A percentile compares a stretch with the other conserved stretches of the same genome.
Conservation (phyloP, 2,888 invertebrate genomes). For the Pyrrhosoma nymphula region DNA sequence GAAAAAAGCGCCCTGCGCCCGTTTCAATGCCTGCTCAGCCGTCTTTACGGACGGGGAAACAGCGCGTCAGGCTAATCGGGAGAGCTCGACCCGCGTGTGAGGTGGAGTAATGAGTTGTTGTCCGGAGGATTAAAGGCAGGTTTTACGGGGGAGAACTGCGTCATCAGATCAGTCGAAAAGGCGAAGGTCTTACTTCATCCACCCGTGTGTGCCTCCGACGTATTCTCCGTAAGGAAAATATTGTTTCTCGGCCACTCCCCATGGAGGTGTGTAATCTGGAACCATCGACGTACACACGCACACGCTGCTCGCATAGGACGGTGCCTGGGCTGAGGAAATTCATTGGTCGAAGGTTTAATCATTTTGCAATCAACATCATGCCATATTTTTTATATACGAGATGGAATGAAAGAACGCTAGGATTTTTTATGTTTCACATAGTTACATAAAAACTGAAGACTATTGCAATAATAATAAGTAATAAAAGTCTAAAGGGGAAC, state of each 20-base stretch:
- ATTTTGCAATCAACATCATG: too few species aligned
- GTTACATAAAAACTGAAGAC: too few species aligned
- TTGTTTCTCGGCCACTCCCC: not conserved
- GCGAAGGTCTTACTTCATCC: not conserved
- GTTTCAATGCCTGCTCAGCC: not conserved
- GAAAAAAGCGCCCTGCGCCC: not conserved
- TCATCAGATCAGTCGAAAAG: not conserved
- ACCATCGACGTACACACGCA: too few species aligned
- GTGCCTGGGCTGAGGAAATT: not conserved
- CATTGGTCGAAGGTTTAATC: not conserved
- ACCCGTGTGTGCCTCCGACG: not conserved
- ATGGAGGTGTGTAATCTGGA: too few species aligned
- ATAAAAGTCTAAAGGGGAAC: too few species aligned
- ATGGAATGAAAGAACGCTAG: too few species aligned
- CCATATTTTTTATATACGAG: too few species aligned
- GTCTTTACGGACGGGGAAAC: not conserved
- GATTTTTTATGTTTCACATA: too few species aligned
- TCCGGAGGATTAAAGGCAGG: not conserved
- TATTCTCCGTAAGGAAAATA: not conserved
- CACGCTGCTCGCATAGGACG: not conserved
- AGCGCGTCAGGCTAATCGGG: not conserved
- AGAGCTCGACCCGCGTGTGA: not conserved
- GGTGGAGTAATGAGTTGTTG: not conserved
- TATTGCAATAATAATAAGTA: too few species aligned
- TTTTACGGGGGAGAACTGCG: not conserved